Base-by-base conservation (phyloP, 2,113 vertebrate species). In the Cryptomyrus ogoouensis region DNA sequence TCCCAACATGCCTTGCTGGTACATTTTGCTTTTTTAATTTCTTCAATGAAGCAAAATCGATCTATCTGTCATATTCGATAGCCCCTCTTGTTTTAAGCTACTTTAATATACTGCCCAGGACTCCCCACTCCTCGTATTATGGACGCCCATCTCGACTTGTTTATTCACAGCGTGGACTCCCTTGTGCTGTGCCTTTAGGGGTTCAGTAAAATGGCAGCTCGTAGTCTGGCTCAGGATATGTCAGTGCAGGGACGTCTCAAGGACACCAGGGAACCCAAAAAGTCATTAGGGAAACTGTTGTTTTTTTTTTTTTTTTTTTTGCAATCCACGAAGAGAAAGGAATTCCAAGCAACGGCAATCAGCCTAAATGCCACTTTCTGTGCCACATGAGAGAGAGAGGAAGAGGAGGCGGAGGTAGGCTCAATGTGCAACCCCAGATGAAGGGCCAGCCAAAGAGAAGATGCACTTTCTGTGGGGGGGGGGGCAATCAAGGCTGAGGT, bases 291-390 rank as follows among this genome's bases (percentile, higher is more conserved):
- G 74, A n/a, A 39, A 15, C 47, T 8, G 74, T 39, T 17, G 35
- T 39, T 27, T 7, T 39, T 7, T 50, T 46, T 21, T 56, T 49
- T 46, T 21, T 56, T 50, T 15, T 1, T 42, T 39, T 83, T 86
- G 2, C 52, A 47, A 80, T 47, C n/a, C 19, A 35, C 15, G 7
- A 46, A 47, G 21, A 24, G 56, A 31, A 66, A 62, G n/a, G 49
- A 44, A 84, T 44, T 24, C 74, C 42, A 87, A 87, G 44, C 58
- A n/a, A 42, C 17, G 17, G 47, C 83, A 86, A 91, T 77, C 3
- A 90, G 46, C 24, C 88, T 42, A 50, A 90, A 62, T 49, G 46
- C 17, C 87, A 70, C 87, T 47, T 24, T 44, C 42, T 70, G 74
- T 62, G 47, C 49, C 42, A 46, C 74, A 13, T 19, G 46, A 89